Percentiles rank a stretch among this genome's conserved stretches.
These are phyloP conservation scores for Cyphomyrus plagiostoma DNA, from an alignment of 2,113 vertebrate genomes.

Conservation along the genomic window DNA sequence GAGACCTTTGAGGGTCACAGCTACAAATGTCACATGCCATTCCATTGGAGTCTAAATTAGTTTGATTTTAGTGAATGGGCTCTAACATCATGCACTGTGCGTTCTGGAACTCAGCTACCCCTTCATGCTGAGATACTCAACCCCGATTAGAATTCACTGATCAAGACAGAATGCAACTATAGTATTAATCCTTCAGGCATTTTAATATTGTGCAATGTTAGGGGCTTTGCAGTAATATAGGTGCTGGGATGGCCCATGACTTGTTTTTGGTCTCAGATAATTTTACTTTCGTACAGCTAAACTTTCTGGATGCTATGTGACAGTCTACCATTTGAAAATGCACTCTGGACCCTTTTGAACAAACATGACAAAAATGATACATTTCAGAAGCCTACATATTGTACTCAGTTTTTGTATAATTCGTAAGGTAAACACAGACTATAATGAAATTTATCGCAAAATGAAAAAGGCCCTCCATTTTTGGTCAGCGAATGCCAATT, in stretches of 20 bases:
- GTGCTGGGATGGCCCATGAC: not conserved
- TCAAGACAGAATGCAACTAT: not conserved
- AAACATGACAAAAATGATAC: not conserved
- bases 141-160: not conserved
- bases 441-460: not conserved
- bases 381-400: not conserved
- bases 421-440: not conserved
- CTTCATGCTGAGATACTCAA: constrained; percentile 1
- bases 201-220: not conserved
- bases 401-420: not conserved
- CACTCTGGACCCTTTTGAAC: not conserved
- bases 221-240: not conserved
- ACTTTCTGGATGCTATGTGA: not conserved
- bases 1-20: not conserved
- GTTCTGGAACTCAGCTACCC: not conserved
- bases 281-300: not conserved
- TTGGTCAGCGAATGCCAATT: not conserved
- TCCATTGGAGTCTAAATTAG: not conserved
- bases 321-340: not conserved
- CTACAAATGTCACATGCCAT: not conserved
- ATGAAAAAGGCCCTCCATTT: not conserved
- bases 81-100: not conserved
- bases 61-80: not conserved
- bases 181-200: not conserved
- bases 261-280: not conserved